Percentiles rank a stretch among this genome's conserved stretches.
Evolutionary conservation across 2,113 vertebrate species (phyloP).

Genomic region (Etia nguti): DNA sequence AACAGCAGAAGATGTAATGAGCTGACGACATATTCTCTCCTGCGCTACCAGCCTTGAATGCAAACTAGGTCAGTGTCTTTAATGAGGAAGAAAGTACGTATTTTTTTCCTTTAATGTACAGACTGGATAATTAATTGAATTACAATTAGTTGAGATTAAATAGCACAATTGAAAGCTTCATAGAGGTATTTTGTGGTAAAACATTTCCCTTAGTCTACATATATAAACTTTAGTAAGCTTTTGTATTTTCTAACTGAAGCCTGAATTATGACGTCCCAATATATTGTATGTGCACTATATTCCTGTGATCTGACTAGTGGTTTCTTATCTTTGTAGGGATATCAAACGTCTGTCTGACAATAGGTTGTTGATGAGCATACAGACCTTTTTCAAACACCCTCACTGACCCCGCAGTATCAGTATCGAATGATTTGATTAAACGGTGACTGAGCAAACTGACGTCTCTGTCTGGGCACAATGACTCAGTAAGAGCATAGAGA

Average conservation of each 20-base stretch:
- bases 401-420: background rate
- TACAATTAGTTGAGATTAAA: background rate
- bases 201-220: background rate
- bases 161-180: background rate
- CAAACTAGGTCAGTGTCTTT: background rate
- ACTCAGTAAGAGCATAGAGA: background rate
- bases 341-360: background rate
- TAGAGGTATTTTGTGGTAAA: background rate
- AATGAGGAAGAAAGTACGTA: background rate
- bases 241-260: background rate
- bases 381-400: background rate
- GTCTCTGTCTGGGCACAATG: conserved; percentile 9
- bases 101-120: background rate
- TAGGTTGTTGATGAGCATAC: background rate
- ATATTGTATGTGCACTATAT: background rate
- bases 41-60: background rate
- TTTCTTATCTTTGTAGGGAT: background rate
- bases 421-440: background rate
- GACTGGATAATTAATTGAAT: background rate
- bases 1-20: background rate
- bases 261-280: background rate
- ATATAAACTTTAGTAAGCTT: background rate
- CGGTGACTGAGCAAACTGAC: background rate
- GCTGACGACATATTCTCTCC: background rate
- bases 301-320: background rate